A percentile compares a stretch with the other conserved stretches of the same genome.
Evolutionary conservation across 2,888 invertebrate genomes (phyloP).

Genomic region (Pteria penguin): DNA sequence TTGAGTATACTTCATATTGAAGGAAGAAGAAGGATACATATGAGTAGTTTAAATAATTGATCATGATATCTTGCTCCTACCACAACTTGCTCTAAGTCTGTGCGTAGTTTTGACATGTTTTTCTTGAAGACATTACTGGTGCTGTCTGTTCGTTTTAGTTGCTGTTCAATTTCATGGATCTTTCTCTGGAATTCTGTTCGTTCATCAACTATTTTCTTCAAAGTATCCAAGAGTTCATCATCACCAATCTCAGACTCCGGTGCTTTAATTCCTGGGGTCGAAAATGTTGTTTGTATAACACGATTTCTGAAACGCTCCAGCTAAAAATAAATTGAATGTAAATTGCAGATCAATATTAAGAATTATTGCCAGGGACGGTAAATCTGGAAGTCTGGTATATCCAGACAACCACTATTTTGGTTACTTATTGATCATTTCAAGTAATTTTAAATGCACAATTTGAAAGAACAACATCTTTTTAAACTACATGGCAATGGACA

Average conservation of each 20-base stretch:
- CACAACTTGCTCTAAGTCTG: conserved; percentile 66
- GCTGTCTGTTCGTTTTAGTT: conserved; percentile 62
- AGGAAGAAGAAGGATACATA: no score
- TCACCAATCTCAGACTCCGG: conserved; percentile 76
- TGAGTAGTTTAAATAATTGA: no score
- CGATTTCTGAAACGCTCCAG: conserved; percentile 76
- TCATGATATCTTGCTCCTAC: conserved; percentile 53
- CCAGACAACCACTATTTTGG: no score
- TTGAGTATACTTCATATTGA: no score
- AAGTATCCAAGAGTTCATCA: conserved; percentile 73
- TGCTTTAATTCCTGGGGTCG: conserved; percentile 74
- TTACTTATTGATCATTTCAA: no score
- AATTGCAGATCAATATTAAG: background rate
- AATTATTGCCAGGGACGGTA: background rate
- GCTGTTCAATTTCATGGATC: conserved; percentile 69
- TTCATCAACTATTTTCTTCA: conserved; percentile 75
- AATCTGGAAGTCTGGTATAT: no score
- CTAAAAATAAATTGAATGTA: conserved; percentile 63
- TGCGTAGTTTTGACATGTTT: conserved; percentile 68
- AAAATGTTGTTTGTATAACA: conserved; percentile 77
- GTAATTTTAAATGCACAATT: no score
- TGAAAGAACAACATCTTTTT: no score
- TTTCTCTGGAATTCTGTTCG: conserved; percentile 65
- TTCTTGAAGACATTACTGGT: conserved; percentile 67
- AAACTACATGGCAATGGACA: no score